A percentile compares a stretch with the other conserved stretches of the same genome.
These are phyloP conservation scores for Astyanax mexicanus DNA, from an alignment of 2,797 vertebrate genomes.

Conservation along the genomic window DNA sequence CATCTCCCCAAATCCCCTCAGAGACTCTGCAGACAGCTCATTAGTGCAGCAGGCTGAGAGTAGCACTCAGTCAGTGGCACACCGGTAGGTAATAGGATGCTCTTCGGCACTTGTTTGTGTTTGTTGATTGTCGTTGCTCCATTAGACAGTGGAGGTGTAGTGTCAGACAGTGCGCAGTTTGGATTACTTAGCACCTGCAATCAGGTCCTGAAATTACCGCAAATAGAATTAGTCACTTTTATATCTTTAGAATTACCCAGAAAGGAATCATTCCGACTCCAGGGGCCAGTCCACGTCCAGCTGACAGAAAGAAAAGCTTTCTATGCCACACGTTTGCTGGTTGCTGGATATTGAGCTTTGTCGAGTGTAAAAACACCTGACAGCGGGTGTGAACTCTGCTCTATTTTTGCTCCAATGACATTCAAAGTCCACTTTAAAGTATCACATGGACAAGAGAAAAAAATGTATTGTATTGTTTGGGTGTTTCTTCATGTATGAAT, in stretches of 20 bases:
- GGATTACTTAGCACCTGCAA: conserved; percentile 13
- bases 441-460: background rate
- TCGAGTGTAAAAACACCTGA: conserved; percentile 1
- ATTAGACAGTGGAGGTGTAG: conserved; percentile 30
- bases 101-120: conserved; percentile 49
- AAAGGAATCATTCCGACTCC: conserved; percentile 18
- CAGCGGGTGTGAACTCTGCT: background rate
- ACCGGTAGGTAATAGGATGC: conserved; percentile 46
- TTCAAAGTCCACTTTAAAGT: conserved; percentile 6
- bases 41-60: conserved; percentile 53
- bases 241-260: conserved; percentile 1
- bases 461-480: too few relatives aligned
- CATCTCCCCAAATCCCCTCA: conserved; percentile 22
- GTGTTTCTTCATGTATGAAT: too few relatives aligned
- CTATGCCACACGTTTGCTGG: background rate
- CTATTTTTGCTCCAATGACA: conserved; percentile 11
- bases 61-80: conserved; percentile 34
- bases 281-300: background rate
- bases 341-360: background rate
- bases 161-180: conserved; percentile 4
- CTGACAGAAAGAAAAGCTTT: conserved; percentile 3
- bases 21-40: conserved; percentile 48
- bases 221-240: conserved; percentile 27
- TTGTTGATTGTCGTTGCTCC: conserved; percentile 47
- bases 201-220: conserved; percentile 1